Evolutionary conservation across 2,113 vertebrate genomes (phyloP).

Genomic region (Rana temporaria): DNA sequence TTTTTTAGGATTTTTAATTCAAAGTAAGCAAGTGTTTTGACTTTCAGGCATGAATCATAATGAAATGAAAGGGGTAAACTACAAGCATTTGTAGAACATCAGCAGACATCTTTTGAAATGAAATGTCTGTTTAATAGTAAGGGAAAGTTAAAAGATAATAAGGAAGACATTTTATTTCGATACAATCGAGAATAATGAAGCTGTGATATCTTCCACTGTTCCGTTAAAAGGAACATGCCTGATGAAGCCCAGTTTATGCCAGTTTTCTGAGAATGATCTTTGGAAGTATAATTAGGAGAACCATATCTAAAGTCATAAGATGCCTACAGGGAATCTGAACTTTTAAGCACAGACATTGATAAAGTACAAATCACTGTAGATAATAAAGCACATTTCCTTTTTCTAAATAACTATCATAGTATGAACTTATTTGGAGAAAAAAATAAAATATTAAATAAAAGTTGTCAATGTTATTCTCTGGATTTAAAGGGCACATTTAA

Average conservation of each 20-base stretch:
- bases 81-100: constrained; percentile 26
- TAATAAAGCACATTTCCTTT: constrained; percentile 51
- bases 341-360: constrained; percentile 53
- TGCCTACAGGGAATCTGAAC: constrained; percentile 57
- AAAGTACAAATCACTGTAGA: constrained; percentile 56
- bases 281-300: constrained; percentile 56
- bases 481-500: too few species aligned
- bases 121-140: constrained; percentile 27
- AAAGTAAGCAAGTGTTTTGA: constrained; percentile 58
- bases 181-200: constrained; percentile 53
- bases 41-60: constrained; percentile 37
- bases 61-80: constrained; percentile 37
- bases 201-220: constrained; percentile 53
- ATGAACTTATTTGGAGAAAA: constrained; percentile 39
- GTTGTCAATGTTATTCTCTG: too few species aligned
- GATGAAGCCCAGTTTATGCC: constrained; percentile 27
- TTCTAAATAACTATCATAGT: constrained; percentile 50
- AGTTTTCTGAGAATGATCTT: constrained; percentile 53
- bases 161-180: constrained; percentile 57
- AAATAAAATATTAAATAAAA: constrained; percentile 18
- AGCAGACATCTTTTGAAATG: constrained; percentile 34
- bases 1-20: constrained; percentile 49
- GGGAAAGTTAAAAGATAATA: constrained; percentile 43
- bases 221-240: constrained; percentile 54
- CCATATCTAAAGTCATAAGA: constrained; percentile 53